These are phyloP conservation scores for Medauroidea extradentata DNA, from an alignment of 1,140 invertebrate genomes.

Conservation along the genomic window DNA sequence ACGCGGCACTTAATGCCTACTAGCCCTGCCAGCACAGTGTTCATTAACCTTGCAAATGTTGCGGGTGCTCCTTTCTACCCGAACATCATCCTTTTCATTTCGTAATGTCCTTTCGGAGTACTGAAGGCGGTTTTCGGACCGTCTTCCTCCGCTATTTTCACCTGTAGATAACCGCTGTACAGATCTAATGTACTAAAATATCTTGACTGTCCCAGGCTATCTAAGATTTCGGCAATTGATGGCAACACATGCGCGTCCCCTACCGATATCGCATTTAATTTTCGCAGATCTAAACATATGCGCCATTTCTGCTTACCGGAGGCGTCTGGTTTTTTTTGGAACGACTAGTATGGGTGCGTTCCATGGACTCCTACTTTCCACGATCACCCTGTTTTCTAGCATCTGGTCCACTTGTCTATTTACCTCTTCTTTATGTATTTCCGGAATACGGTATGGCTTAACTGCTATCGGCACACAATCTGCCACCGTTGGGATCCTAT, in stretches of 20 bases:
- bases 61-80: no score
- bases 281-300: slow-evolving; percentile 26
- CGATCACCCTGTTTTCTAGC: slow-evolving; percentile 19
- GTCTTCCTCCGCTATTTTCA: slow-evolving; percentile 34
- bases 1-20: no score
- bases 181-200: slow-evolving; percentile 43
- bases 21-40: no score
- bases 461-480: background rate
- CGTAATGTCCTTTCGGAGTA: slow-evolving; percentile 25
- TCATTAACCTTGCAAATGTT: no score
- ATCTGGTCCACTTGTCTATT: slow-evolving; percentile 10
- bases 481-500: background rate
- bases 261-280: slow-evolving; percentile 27
- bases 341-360: slow-evolving; percentile 24
- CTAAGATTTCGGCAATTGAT: slow-evolving; percentile 40
- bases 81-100: no score
- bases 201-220: slow-evolving; percentile 29
- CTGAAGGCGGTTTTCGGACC: slow-evolving; percentile 41
- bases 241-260: slow-evolving; percentile 44
- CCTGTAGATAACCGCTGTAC: slow-evolving; percentile 43
- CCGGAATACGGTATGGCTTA: background rate
- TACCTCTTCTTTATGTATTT: slow-evolving; percentile 1
- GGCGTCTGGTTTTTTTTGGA: slow-evolving; percentile 18
- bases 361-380: slow-evolving; percentile 21
- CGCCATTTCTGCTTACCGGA: slow-evolving; percentile 17